Base-by-base conservation (phyloP, 2,888 invertebrate species). In the Lycophotia porphyrea region DNA sequence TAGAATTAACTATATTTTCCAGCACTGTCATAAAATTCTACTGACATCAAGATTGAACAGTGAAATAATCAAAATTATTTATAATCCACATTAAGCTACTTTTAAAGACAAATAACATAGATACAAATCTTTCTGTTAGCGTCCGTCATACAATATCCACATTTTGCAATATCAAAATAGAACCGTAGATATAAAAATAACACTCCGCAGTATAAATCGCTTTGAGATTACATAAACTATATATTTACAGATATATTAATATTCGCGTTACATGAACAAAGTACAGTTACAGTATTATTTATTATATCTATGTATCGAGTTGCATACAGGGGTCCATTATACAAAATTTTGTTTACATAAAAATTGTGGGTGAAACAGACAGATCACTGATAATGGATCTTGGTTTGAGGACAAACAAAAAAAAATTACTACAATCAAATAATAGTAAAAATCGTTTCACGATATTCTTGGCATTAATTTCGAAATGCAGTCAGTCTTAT, bases 401-500 rank as follows among this genome's bases (percentile, higher is more conserved):
- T 31, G 27, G 70, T 55, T 69, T 39, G 27, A 49, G 11, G 27
- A 61, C 31, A n/a, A 64, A 69, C 27, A 61, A 71, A 73, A n/a
- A 39, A 61, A 70, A 67, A 24, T 64, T 27, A 63, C 63, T 74
- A 58, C 21, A 60, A 39, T 61, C 58, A 47, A 70, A 74, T 69
- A 15, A 63, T 71, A 55, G n/a, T 24, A 64, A 73, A 31, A 34
- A 76, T 82, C 42, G 66, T 79, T 64, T 66, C 18, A 68, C 68
- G 63, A 78, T 76, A 66, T 72, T 71, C 47, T 75, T 77, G 72
- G 71, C 65, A 36, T 74, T 47, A 66, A 80, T 64, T 81, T 80
- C 52, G 58, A 85, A 87, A 84, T 80, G 80, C 78, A 75, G 71
- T 88, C 87, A 88, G 87, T 88, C 87, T 88, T 88, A 84, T 78